phyloP scores from a whole-genome alignment of 2,888 invertebrate species.

The Netelia melanura region DNA sequence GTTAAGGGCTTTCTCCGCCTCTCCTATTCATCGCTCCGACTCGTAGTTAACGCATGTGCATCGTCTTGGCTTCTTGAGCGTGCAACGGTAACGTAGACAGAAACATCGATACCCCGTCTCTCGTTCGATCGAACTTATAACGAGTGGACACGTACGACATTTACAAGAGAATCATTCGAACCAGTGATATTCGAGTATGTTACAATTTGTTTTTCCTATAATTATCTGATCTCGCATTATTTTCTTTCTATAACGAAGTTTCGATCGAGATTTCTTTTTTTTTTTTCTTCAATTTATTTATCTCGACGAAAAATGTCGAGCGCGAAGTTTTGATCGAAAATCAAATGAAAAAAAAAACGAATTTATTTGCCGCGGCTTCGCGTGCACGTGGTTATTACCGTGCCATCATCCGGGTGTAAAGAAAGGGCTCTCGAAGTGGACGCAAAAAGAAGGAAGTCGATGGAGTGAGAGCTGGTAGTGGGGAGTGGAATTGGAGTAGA shows the following conservation, averaged over 20 bases:
- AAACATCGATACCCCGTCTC: background rate
- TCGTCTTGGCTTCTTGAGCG: slow-evolving; percentile 25
- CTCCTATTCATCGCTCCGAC: slow-evolving; percentile 18
- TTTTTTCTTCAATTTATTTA: slow-evolving; percentile 1
- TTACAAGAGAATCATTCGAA: background rate
- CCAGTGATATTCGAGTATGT: background rate
- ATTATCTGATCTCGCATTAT: too few species aligned
- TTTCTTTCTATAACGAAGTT: too few species aligned
- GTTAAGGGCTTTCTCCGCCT: slow-evolving; percentile 51
- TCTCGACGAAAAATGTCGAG: background rate
- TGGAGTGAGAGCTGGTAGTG: slow-evolving; percentile 24
- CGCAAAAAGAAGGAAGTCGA: background rate
- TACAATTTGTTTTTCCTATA: background rate
- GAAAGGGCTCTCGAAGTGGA: slow-evolving; percentile 10
- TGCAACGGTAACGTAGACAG: background rate
- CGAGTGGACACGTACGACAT: background rate
- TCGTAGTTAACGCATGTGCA: slow-evolving; percentile 7
- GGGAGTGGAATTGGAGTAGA: slow-evolving; percentile 41
- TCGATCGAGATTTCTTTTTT: background rate
- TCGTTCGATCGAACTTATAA: slow-evolving; percentile 11
- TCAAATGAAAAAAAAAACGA: background rate
- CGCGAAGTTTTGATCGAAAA: background rate
- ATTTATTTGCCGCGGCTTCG: background rate
- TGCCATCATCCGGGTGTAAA: slow-evolving; percentile 43
- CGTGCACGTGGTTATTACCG: slow-evolving; percentile 9